A percentile compares a stretch with the other conserved stretches of the same genome.
These are phyloP conservation scores for Drosophila saltans DNA, from an alignment of 1,140 invertebrate genomes.

Conservation along the genomic window DNA sequence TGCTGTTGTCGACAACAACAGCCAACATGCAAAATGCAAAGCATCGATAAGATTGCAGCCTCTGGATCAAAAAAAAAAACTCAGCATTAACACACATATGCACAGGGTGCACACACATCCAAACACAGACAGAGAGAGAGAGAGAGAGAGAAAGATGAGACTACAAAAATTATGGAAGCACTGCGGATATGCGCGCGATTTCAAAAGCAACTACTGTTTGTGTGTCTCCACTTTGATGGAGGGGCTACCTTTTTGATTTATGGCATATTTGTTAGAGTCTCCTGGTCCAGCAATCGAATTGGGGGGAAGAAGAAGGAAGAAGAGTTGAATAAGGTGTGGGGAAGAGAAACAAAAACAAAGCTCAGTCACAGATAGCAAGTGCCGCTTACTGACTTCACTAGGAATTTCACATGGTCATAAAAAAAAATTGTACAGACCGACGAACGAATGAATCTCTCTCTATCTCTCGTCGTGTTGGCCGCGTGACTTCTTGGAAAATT, in stretches of 20 bases:
- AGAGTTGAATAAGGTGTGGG: too few relatives aligned
- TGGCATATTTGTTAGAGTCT: conserved; percentile 67
- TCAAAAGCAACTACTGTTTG: conserved; percentile 81
- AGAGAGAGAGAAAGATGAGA: conserved; percentile 11
- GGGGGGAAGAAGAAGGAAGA: not conserved
- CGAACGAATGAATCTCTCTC: conserved; percentile 9
- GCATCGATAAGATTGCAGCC: conserved; percentile 71
- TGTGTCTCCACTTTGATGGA: conserved; percentile 30
- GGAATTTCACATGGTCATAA: conserved; percentile 78
- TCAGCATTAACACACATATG: too few relatives aligned
- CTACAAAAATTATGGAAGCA: conserved; percentile 78
- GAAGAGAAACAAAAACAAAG: conserved; percentile 57
- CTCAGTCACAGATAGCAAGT: conserved; percentile 67
- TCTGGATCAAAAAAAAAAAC: not conserved
- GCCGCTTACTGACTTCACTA: conserved; percentile 50
- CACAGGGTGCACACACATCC: not conserved
- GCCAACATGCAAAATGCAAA: conserved; percentile 81
- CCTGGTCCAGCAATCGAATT: not conserved
- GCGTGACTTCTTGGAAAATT: conserved; percentile 78
- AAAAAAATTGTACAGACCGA: conserved; percentile 1
- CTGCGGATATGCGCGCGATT: conserved; percentile 78
- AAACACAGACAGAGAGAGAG: not conserved
- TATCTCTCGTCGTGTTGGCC: not conserved
- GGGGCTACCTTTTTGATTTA: conserved; percentile 67
- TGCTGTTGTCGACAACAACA: conserved; percentile 69